Evolutionary conservation across 2,797 vertebrate genomes (phyloP).

Genomic region (Silurus aristotelis): DNA sequence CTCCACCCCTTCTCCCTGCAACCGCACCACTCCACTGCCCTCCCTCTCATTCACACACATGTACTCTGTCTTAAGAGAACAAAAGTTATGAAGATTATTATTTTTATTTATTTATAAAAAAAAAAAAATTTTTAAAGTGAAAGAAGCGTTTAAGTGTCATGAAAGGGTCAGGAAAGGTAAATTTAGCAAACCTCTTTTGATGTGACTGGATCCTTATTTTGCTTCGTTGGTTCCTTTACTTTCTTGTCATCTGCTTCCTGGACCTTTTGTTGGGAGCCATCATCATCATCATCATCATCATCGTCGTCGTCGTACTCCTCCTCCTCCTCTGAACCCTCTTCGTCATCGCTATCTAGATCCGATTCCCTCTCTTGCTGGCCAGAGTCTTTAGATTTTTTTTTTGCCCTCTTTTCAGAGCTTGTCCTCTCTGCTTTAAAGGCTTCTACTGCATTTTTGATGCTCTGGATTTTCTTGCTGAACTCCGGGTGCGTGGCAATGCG

Average conservation of each 20-base stretch:
- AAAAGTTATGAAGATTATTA: background rate
- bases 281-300: background rate
- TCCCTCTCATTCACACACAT: too few relatives aligned
- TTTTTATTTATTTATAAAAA: too few relatives aligned
- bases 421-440: constrained; percentile 72
- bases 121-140: too few relatives aligned
- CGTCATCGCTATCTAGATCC: background rate
- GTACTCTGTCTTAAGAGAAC: background rate
- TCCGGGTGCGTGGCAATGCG: constrained; percentile 85
- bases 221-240: constrained; percentile 12
- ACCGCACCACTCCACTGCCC: too few relatives aligned
- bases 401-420: constrained; percentile 25
- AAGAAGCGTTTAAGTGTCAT: background rate
- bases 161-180: background rate
- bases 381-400: constrained; percentile 50
- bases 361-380: background rate
- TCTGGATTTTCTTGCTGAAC: constrained; percentile 82
- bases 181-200: constrained; percentile 34
- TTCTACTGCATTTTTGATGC: constrained; percentile 74
- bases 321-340: background rate
- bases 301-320: background rate
- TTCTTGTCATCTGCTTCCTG: constrained; percentile 24
- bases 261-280: background rate
- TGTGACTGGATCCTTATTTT: background rate
- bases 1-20: too few relatives aligned